Percentiles rank a stretch among this genome's conserved stretches.
Evolutionary conservation across 2,113 vertebrate genomes (phyloP).

Genomic region (Sterrhoptilus dennistouni): DNA sequence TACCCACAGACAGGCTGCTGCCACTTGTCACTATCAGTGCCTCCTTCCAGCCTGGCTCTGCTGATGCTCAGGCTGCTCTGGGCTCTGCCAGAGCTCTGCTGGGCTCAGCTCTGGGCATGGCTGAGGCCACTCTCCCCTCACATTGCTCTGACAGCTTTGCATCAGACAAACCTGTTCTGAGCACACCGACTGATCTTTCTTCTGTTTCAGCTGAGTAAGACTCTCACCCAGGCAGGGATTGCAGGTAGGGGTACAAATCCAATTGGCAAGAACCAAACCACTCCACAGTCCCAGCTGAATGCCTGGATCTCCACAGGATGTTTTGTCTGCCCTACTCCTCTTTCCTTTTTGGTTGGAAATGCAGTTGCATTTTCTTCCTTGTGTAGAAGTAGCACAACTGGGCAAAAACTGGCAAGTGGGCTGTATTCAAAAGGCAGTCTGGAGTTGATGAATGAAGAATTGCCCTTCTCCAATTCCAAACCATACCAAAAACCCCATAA

Average conservation of each 20-base stretch:
- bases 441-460: slow-evolving; percentile 56
- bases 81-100: not conserved
- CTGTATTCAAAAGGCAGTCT: slow-evolving; percentile 48
- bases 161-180: not conserved
- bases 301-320: not conserved
- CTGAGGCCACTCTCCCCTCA: not conserved
- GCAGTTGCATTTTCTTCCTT: slow-evolving; percentile 28
- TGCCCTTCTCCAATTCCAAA: slow-evolving; percentile 46
- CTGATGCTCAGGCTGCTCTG: not conserved
- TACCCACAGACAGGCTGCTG: not conserved
- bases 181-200: not conserved
- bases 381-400: not conserved
- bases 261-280: slow-evolving; percentile 54
- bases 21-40: accelerated
- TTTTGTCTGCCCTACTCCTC: not conserved
- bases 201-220: slow-evolving; percentile 11
- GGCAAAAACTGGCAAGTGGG: slow-evolving; percentile 46
- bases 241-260: slow-evolving; percentile 58
- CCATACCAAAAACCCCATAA: slow-evolving; percentile 52
- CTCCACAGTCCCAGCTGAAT: slow-evolving; percentile 18
- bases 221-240: slow-evolving; percentile 47
- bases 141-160: not conserved
- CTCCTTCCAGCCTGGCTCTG: not conserved
- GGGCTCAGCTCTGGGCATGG: not conserved
- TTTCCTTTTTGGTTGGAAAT: slow-evolving; percentile 59